Conservation (phyloP, 2,797 vertebrate genomes). For the Borostomias antarcticus region DNA sequence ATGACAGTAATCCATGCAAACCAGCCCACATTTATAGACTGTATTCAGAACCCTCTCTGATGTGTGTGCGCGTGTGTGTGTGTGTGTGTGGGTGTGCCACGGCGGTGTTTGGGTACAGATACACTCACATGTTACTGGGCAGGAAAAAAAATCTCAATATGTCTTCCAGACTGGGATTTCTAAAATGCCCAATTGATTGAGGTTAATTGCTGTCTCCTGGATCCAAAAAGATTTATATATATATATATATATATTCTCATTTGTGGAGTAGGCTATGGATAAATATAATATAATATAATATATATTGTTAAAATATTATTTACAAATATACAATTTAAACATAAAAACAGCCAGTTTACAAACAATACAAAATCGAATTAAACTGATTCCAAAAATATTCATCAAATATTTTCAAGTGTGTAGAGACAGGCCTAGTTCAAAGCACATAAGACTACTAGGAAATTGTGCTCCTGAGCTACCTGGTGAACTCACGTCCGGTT, state of each 20-base stretch:
- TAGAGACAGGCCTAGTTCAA: no score
- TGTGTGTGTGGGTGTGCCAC: conserved; percentile 60
- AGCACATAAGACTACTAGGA: no score
- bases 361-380: neutral
- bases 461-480: conserved; percentile 28
- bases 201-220: conserved; percentile 44
- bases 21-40: conserved; percentile 79
- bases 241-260: neutral
- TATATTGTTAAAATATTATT: neutral
- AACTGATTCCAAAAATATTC: neutral
- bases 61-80: conserved; percentile 64
- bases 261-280: neutral
- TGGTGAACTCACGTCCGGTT: conserved; percentile 47
- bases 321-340: neutral
- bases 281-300: neutral
- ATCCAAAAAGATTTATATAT: conserved; percentile 1
- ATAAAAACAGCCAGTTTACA: neutral
- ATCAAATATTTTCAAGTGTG: no score
- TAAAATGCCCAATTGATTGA: conserved; percentile 50
- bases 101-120: no score
- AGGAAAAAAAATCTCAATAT: conserved; percentile 52
- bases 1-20: conserved; percentile 80
- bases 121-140: conserved; percentile 44
- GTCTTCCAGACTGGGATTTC: conserved; percentile 45
- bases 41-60: conserved; percentile 67